Conservation (phyloP, 2,113 vertebrate genomes). For the Monarcha castaneiventris region DNA sequence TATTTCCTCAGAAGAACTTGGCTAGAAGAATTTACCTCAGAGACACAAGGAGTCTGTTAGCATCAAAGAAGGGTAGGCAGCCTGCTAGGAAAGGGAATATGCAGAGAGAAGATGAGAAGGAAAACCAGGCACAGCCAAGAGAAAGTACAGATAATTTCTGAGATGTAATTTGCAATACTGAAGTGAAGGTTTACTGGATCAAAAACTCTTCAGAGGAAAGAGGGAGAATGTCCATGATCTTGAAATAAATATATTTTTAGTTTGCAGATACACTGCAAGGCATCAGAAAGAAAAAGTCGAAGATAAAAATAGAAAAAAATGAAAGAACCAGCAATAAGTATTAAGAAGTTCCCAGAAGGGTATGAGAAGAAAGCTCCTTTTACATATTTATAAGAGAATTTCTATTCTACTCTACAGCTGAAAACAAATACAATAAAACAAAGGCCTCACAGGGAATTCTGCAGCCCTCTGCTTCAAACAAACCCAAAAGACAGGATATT, state of each 20-base stretch:
- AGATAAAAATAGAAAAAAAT: background rate
- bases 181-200: background rate
- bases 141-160: background rate
- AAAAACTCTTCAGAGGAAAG: background rate
- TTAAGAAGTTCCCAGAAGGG: background rate
- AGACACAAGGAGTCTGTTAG: background rate
- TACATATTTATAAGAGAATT: background rate
- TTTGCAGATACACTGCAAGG: background rate
- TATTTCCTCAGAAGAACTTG: background rate
- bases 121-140: background rate
- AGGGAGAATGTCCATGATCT: background rate
- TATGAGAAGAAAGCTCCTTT: background rate
- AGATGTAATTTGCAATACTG: background rate
- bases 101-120: background rate
- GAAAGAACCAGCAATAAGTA: background rate
- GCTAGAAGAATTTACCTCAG: background rate
- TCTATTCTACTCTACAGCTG: background rate
- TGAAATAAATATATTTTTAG: background rate
- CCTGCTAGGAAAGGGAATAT: background rate
- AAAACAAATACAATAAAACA: constrained; percentile 20
- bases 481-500: background rate
- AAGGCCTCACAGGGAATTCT: background rate
- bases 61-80: background rate
- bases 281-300: background rate
- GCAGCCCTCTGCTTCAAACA: background rate